These are phyloP conservation scores for Carlito syrichta DNA, from an alignment of 2,113 vertebrate species.

Conservation along the genomic window DNA sequence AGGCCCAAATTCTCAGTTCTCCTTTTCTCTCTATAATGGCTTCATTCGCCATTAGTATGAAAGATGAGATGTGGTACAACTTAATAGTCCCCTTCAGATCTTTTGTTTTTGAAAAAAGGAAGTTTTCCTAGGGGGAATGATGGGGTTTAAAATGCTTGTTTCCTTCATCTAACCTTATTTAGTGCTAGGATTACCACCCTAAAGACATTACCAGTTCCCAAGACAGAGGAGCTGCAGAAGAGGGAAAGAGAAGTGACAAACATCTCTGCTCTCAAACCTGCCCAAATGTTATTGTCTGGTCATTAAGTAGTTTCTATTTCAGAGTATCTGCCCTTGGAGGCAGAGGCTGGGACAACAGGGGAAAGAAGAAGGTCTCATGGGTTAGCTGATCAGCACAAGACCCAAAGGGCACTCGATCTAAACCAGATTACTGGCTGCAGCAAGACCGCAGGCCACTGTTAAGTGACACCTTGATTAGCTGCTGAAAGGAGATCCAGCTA, in stretches of 20 bases:
- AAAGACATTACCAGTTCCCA: constrained; percentile 97
- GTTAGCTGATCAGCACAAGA: constrained; percentile 84
- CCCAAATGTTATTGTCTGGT: constrained; percentile 90
- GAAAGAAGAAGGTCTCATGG: constrained; percentile 81
- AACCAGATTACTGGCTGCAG: constrained; percentile 90
- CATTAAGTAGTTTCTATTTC: constrained; percentile 93
- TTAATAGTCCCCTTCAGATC: constrained; percentile 62
- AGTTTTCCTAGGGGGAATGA: constrained; percentile 70
- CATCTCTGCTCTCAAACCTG: constrained; percentile 89
- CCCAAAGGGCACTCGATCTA: constrained; percentile 89
- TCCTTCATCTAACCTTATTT: constrained; percentile 96
- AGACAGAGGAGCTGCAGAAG: constrained; percentile 91
- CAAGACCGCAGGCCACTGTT: constrained; percentile 86
- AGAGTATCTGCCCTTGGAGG: constrained; percentile 82
- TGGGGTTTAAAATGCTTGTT: constrained; percentile 91
- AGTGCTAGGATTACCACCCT: constrained; percentile 94
- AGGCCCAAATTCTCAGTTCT: constrained; percentile 11
- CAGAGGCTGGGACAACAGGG: constrained; percentile 78
- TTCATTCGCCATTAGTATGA: constrained; percentile 60
- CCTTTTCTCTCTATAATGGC: constrained; percentile 47
- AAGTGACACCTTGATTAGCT: constrained; percentile 91
- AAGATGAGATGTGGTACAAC: constrained; percentile 54
- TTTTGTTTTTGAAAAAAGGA: constrained; percentile 70
- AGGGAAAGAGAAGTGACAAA: constrained; percentile 89
- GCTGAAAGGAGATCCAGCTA: constrained; percentile 84